Evolutionary conservation across 2,797 vertebrate genomes (phyloP), one percentile per base, ranked within the genome.

Genomic region (Takifugu ocellatus): DNA sequence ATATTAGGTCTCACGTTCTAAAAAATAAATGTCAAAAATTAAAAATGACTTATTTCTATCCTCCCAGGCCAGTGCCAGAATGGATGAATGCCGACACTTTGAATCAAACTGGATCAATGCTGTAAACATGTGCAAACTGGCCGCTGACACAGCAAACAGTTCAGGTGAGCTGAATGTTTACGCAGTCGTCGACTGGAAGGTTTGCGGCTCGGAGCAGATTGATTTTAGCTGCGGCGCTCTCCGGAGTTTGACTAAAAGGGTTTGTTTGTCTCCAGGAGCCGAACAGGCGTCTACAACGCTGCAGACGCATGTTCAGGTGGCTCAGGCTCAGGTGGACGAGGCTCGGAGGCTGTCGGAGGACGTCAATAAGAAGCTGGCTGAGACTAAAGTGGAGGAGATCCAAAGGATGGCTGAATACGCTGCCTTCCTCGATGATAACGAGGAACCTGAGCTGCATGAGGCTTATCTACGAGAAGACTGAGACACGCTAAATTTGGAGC

Each of bases 391-490:
- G 0, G 93, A 98, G 7, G 96, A 99, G 76, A 94, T 99, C 59
- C 89, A 90, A 63, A 92, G 92, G 78, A 87, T 90, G 63, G 90
- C 89, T 0, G 88, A 91, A 59, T 91, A 89, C 24, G 46, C 74
- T 69, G 63, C 88, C 55, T 82, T 70, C 47, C 64, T 77, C 0
- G 92, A 92, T 3, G 58, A 72, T 2, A 61, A 77, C 0, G 92
- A 91, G 1, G 88, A 84, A 42, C 73, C 25, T 1, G 92, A 94
- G 55, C 75, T 95, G 70, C 89, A 91, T 0, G 92, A 93, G 48
- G 92, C 92, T n/a, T 99, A 98, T 84, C 90, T 98, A 26, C 89
- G 96, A 25, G 96, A 98, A 70, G 97, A 99, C 70, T 99, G 73
- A 95, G 25, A 50, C 17, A 58, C 54, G 39, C 9, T 43, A 10